Conservation (phyloP, 2,797 vertebrate genomes). For the Phrynocephalus guinanensis region DNA sequence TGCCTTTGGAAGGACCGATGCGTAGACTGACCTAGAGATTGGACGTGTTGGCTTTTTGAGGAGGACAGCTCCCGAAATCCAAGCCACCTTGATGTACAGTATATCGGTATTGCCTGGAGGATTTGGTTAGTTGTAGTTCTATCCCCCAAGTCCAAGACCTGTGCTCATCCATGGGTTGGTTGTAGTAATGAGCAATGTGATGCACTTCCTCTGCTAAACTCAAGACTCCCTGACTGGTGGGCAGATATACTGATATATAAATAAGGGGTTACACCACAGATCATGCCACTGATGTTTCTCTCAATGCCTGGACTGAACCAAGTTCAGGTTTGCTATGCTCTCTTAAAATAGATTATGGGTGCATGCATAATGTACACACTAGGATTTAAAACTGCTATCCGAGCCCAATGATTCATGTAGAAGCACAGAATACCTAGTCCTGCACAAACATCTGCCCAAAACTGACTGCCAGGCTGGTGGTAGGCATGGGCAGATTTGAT, state of each 20-base stretch:
- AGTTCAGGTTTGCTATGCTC: background rate
- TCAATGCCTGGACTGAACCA: background rate
- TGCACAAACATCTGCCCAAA: background rate
- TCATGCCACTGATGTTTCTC: background rate
- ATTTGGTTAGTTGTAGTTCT: too few relatives aligned
- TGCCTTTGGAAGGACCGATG: background rate
- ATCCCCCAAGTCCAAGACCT: too few relatives aligned
- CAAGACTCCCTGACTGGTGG: too few relatives aligned
- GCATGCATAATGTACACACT: background rate
- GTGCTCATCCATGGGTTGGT: too few relatives aligned
- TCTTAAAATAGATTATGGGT: background rate
- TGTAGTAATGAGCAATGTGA: too few relatives aligned
- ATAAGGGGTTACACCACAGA: background rate
- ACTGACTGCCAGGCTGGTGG: too few relatives aligned
- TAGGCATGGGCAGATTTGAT: too few relatives aligned
- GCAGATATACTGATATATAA: background rate
- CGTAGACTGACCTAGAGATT: background rate
- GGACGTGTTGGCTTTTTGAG: background rate
- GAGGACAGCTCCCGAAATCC: too few relatives aligned
- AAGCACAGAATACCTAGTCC: background rate
- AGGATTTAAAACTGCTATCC: background rate
- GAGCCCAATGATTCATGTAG: background rate
- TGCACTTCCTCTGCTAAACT: too few relatives aligned
- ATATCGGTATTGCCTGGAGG: too few relatives aligned
- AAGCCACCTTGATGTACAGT: too few relatives aligned